phyloP scores from a whole-genome alignment of 2,888 invertebrate genomes.

The Tetramorium bicarinatum region DNA sequence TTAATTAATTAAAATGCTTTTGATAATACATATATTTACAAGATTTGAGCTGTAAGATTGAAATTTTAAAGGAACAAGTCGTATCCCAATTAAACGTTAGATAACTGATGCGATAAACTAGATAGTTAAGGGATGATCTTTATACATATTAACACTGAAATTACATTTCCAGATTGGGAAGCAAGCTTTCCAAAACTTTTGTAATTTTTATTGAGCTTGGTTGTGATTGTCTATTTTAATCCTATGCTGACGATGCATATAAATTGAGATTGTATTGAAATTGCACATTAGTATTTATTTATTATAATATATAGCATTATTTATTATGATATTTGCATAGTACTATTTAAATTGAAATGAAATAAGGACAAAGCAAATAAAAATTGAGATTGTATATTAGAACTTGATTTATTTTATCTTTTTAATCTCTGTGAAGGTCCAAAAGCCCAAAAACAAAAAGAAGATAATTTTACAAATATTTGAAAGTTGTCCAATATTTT shows the following conservation, averaged over 20 bases:
- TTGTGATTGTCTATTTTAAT: slow-evolving; percentile 42
- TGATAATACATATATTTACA: background rate
- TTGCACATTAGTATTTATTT: background rate
- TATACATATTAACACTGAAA: background rate
- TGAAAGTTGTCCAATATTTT: background rate
- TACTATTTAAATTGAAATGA: background rate
- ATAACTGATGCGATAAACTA: slow-evolving; percentile 5
- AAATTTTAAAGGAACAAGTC: background rate
- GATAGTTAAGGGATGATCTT: background rate
- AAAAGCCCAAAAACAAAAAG: too few species aligned
- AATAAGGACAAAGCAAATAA: background rate
- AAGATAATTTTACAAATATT: too few species aligned
- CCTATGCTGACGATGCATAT: background rate
- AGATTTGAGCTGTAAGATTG: background rate
- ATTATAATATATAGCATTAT: background rate
- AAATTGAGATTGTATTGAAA: slow-evolving; percentile 23
- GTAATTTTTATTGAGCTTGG: slow-evolving; percentile 10
- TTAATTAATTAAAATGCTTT: background rate
- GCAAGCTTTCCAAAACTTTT: background rate
- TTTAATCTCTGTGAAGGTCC: background rate
- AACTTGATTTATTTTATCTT: background rate
- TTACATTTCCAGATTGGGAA: background rate
- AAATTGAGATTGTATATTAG: background rate
- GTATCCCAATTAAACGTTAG: background rate
- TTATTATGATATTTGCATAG: background rate